Evolutionary conservation across 2,113 vertebrate species (phyloP).

Genomic region (Falco punctatus): DNA sequence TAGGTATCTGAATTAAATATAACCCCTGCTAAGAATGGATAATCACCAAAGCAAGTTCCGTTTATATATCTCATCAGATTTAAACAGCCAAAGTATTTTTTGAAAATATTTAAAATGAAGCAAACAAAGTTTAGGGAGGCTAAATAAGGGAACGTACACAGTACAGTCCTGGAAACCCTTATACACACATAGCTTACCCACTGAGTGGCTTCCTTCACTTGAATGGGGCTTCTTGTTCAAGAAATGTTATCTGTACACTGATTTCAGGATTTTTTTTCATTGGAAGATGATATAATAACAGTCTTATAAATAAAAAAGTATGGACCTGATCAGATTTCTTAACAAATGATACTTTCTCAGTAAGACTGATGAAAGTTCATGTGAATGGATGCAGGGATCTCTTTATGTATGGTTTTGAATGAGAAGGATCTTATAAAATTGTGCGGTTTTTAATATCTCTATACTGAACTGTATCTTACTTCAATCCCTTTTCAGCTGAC

Average conservation of each 20-base stretch:
- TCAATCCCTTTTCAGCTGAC: background rate
- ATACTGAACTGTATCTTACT: background rate
- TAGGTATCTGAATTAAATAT: constrained; percentile 61
- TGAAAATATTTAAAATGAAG: constrained; percentile 60
- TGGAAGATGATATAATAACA: background rate
- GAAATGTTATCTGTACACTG: background rate
- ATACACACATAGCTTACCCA: rapidly evolving
- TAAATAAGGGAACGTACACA: background rate
- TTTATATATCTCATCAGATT: constrained; percentile 49
- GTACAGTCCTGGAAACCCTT: background rate
- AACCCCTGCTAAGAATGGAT: constrained; percentile 43
- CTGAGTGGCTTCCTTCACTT: background rate
- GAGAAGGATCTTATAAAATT: background rate
- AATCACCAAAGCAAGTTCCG: constrained; percentile 60
- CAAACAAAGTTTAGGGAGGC: background rate
- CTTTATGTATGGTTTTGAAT: background rate
- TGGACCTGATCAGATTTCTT: background rate
- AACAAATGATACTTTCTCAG: background rate
- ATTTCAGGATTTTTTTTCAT: background rate
- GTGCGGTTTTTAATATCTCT: background rate
- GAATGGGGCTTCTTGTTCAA: background rate
- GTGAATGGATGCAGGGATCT: background rate
- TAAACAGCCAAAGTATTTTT: constrained; percentile 58
- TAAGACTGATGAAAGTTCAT: background rate
- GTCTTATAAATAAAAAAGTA: background rate